Conservation (phyloP, 2,797 vertebrate species). For the Yasuhikotakia modesta region DNA sequence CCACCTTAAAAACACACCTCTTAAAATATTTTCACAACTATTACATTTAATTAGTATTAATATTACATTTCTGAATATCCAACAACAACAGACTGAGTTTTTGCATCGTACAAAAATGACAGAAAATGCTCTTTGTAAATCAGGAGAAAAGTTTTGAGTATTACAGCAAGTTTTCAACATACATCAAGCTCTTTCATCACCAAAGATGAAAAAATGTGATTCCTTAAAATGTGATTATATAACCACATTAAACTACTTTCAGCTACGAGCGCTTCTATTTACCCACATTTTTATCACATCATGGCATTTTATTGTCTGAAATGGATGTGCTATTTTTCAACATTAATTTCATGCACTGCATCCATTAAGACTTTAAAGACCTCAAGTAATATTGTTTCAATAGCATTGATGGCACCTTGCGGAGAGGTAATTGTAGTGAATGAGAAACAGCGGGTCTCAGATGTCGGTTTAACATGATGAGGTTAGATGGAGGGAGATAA, state of each 20-base stretch:
- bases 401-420: constrained; percentile 16
- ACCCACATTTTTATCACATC: background rate
- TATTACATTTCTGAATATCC: background rate
- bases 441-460: constrained; percentile 32
- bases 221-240: background rate
- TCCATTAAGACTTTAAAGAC: constrained; percentile 16
- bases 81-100: background rate
- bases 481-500: constrained; percentile 44
- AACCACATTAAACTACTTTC: background rate
- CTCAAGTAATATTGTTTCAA: constrained; percentile 2
- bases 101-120: background rate
- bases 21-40: too few species aligned
- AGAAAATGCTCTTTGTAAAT: background rate
- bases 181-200: background rate
- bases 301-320: background rate
- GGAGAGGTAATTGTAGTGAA: constrained; percentile 22
- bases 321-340: constrained; percentile 8
- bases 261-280: background rate
- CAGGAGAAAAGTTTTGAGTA: background rate
- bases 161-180: background rate
- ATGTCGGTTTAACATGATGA: constrained; percentile 39
- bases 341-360: constrained; percentile 1
- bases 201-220: background rate
- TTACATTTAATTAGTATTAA: too few species aligned
- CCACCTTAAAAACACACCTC: too few species aligned